Conservation (phyloP, 2,113 vertebrate species). For the Himantopus leucocephalus region DNA sequence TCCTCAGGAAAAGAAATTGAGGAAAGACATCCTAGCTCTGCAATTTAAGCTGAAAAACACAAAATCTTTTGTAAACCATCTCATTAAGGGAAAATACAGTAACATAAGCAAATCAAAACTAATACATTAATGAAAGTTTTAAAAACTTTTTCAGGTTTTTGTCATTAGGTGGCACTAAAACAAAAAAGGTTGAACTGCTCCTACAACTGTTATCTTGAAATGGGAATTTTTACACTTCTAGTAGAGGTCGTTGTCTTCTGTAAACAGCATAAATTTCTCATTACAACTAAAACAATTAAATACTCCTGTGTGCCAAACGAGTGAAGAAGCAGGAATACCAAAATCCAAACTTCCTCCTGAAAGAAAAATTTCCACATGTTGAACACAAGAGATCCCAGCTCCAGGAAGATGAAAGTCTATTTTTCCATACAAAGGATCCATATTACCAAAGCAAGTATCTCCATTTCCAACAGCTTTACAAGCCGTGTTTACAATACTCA, state of each 20-base stretch:
- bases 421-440: neutral
- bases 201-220: neutral
- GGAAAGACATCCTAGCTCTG: neutral
- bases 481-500: neutral
- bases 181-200: neutral
- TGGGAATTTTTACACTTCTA: neutral
- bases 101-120: neutral
- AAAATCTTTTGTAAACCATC: neutral
- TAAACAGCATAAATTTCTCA: neutral
- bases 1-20: neutral
- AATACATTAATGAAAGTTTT: neutral
- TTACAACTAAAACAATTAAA: neutral
- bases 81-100: neutral
- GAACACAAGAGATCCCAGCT: neutral
- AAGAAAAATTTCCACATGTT: neutral
- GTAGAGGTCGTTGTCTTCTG: neutral
- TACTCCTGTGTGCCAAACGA: neutral
- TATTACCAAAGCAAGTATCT: neutral
- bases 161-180: conserved; percentile 72
- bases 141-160: neutral
- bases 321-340: neutral
- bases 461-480: neutral
- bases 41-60: neutral
- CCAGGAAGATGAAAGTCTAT: neutral
- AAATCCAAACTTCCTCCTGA: neutral